Evolutionary conservation across 2,888 invertebrate species (phyloP).

Genomic region (Andricus quercusramuli): DNA sequence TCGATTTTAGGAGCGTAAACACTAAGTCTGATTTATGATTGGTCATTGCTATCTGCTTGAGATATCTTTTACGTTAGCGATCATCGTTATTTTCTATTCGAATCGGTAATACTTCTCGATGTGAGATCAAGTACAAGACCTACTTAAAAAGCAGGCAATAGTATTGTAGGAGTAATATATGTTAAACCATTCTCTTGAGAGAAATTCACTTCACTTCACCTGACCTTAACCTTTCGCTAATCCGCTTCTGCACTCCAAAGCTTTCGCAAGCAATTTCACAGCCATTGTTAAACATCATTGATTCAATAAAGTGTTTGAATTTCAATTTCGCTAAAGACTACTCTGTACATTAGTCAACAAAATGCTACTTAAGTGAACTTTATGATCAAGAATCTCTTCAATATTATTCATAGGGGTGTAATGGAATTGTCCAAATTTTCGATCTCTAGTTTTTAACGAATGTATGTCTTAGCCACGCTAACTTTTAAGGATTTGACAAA

Average conservation of each 20-base stretch:
- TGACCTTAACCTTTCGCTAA: slow-evolving; percentile 38
- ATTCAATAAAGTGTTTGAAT: slow-evolving; percentile 6
- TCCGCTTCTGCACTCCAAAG: slow-evolving; percentile 29
- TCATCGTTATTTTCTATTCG: slow-evolving; percentile 36
- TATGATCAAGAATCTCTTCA: not conserved
- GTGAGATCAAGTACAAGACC: slow-evolving; percentile 34
- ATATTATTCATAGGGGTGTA: no score
- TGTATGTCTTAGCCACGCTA: no score
- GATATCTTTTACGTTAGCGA: slow-evolving; percentile 27
- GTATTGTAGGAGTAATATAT: slow-evolving; percentile 34
- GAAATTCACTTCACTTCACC: slow-evolving; percentile 29
- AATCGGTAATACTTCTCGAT: slow-evolving; percentile 20
- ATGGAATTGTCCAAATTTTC: no score
- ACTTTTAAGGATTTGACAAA: no score
- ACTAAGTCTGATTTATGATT: slow-evolving; percentile 39
- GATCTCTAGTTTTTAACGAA: no score
- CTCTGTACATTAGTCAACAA: not conserved
- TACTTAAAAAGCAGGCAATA: slow-evolving; percentile 34
- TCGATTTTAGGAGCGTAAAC: slow-evolving; percentile 30
- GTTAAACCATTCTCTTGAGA: slow-evolving; percentile 31
- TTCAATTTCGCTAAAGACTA: slow-evolving; percentile 13
- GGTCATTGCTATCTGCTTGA: slow-evolving; percentile 31
- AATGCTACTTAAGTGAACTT: not conserved
- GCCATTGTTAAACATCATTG: slow-evolving; percentile 28
- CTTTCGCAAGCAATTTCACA: slow-evolving; percentile 28